A percentile compares a stretch with the other conserved stretches of the same genome.
Evolutionary conservation across 2,113 vertebrate species (phyloP).

Genomic region (Xiphias gladius): DNA sequence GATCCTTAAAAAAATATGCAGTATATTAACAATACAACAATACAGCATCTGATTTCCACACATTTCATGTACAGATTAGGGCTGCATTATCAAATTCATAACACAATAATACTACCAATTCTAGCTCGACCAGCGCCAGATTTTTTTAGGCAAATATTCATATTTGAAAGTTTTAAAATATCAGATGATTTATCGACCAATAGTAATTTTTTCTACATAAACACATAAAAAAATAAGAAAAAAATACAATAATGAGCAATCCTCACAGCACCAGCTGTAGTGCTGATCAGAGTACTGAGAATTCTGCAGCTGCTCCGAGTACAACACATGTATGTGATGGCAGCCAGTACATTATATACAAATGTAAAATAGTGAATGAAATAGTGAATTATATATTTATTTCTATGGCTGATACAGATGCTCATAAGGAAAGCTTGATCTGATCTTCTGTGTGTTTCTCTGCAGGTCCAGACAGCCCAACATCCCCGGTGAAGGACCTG

Average conservation of each 20-base stretch:
- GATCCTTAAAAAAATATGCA: not conserved
- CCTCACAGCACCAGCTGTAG: no score
- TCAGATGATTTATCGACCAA: no score
- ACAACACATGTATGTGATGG: not conserved
- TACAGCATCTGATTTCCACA: not conserved
- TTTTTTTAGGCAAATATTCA: no score
- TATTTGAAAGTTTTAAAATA: no score
- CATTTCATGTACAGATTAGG: not conserved
- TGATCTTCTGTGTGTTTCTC: conserved; percentile 33
- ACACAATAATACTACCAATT: not conserved
- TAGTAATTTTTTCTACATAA: no score
- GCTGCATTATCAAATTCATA: not conserved
- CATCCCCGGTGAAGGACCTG: conserved; percentile 86
- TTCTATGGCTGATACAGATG: not conserved
- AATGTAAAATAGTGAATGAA: no score
- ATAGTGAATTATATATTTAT: not conserved
- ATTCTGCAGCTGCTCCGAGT: not conserved
- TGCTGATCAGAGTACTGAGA: no score
- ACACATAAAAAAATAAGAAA: not conserved
- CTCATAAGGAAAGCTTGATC: not conserved
- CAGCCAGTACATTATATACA: not conserved
- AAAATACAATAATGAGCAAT: not conserved
- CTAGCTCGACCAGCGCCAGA: no score
- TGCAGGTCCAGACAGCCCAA: conserved; percentile 89
- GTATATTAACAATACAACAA: not conserved